Evolutionary conservation across 2,888 invertebrate genomes (phyloP), one percentile per base, ranked within the genome.

Genomic region (Tachina fera): DNA sequence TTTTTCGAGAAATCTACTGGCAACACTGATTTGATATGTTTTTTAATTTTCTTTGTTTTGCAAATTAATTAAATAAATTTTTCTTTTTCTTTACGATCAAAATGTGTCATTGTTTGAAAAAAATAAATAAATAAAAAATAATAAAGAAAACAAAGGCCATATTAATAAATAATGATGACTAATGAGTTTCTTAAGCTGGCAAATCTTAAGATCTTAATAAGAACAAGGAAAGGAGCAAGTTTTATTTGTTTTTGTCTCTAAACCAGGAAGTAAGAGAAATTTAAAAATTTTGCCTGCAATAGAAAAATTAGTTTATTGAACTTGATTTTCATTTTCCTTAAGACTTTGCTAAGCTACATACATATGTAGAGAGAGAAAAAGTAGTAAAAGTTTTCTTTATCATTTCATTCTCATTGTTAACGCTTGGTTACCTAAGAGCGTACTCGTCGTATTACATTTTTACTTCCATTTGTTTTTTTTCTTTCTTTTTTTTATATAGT

Each of bases 381-480:
- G 67, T 74, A 83, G 83, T 83, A 83, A 83, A 83, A 83, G 83
- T 83, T 83, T 78, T 61, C 51, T 49, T 77, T 76, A 65, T 65
- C 19, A 65, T 65, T 51, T 65, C 61, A 60, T 75, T 74, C 72
- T 76, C 65, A 45, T 39, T 74, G 39, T 67, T 43, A 70, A 72
- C 60, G 72, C 58, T 74, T 81, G 47, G 74, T 60, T 81, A 51
- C 16, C 49, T 67, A 9, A 31, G 43, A 67, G 31, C 3, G 11
- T n/a, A n/a, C n/a, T n/a, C n/a, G n/a, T n/a, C n/a, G n/a, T 9
- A 43, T 78, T 65, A 16, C 74, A 81, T 61, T 68, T 58, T 61
- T 56, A 41, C 11, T 68, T 61, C 49, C 56, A 68, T 79, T 49
- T 70, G 53, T 81, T 47, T 22, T 31, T 31, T 31, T 31, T n/a